A percentile compares a stretch with the other conserved stretches of the same genome.
Evolutionary conservation across 2,797 vertebrate species (phyloP).

Genomic region (Mionectes olivaceus): DNA sequence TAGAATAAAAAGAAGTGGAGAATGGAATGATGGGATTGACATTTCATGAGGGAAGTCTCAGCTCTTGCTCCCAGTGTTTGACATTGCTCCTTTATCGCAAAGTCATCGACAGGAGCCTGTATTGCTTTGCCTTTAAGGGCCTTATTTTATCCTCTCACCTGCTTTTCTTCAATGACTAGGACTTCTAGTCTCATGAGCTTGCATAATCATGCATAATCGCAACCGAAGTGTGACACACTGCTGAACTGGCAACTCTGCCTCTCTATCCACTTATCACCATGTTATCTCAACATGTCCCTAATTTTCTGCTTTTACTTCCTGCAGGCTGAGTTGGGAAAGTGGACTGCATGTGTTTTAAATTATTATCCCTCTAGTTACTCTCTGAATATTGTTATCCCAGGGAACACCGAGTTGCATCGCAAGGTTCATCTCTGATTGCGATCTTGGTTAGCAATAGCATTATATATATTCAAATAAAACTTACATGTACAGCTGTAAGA

Average conservation of each 20-base stretch:
- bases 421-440: not conserved
- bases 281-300: not conserved
- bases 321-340: not conserved
- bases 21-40: not conserved
- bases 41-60: not conserved
- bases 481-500: not conserved
- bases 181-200: not conserved
- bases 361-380: not conserved
- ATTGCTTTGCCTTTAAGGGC: slow-evolving; percentile 46
- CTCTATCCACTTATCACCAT: not conserved
- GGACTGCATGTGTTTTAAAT: not conserved
- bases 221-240: not conserved
- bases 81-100: not conserved
- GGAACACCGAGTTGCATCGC: not conserved
- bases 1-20: not conserved
- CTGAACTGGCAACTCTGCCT: slow-evolving; percentile 28
- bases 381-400: not conserved
- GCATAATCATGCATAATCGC: not conserved
- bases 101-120: not conserved
- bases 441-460: not conserved
- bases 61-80: not conserved
- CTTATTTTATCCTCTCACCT: slow-evolving; percentile 46
- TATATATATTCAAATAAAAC: slow-evolving; percentile 14
- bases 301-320: slow-evolving; percentile 9
- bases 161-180: not conserved